A percentile compares a stretch with the other conserved stretches of the same genome.
These are phyloP conservation scores for Coenonympha arcania DNA, from an alignment of 2,888 invertebrate genomes.

Conservation along the genomic window DNA sequence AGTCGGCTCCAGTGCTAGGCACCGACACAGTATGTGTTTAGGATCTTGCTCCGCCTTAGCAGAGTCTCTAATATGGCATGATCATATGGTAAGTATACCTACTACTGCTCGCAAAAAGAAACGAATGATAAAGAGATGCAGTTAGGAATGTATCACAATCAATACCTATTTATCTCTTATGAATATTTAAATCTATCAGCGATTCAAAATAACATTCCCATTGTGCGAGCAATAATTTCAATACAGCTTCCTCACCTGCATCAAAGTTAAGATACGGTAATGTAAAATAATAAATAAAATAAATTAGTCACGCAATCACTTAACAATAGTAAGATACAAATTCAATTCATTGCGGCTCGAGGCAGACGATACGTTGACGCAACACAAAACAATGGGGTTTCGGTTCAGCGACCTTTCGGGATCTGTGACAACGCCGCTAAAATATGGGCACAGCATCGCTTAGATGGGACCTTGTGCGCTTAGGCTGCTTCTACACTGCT, in stretches of 20 bases:
- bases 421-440: conserved; percentile 68
- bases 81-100: too few species aligned
- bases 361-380: conserved; percentile 69
- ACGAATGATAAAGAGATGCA: too few species aligned
- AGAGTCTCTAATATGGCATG: too few species aligned
- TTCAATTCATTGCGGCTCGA: conserved; percentile 59
- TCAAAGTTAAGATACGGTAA: conserved; percentile 33
- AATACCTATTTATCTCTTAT: too few species aligned
- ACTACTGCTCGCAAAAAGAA: too few species aligned
- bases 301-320: conserved; percentile 55
- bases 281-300: conserved; percentile 44
- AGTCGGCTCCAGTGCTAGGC: too few species aligned
- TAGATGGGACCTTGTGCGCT: conserved; percentile 41
- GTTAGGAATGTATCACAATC: too few species aligned
- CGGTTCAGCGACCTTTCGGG: conserved; percentile 67
- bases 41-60: too few species aligned
- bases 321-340: conserved; percentile 61
- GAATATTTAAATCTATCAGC: neutral
- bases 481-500: conserved; percentile 20
- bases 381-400: conserved; percentile 69
- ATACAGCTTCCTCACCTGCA: conserved; percentile 26
- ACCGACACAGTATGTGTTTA: too few species aligned
- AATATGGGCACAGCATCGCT: conserved; percentile 61
- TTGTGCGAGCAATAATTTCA: neutral
- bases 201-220: neutral